Percentiles rank a stretch among this genome's conserved stretches.
These are phyloP conservation scores for Danaus melanippus DNA, from an alignment of 1,140 invertebrate genomes.

Conservation along the genomic window DNA sequence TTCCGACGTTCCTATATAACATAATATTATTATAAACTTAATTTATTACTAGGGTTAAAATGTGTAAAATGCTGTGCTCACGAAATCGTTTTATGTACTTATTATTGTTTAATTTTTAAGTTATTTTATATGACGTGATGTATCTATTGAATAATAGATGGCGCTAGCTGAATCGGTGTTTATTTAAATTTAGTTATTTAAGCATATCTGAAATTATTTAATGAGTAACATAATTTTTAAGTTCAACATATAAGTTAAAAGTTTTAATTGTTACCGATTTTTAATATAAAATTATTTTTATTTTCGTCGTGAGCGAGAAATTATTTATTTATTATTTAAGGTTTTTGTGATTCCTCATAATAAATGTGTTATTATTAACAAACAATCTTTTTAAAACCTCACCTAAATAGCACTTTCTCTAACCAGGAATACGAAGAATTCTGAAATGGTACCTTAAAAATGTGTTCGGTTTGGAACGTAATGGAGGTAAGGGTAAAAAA, in stretches of 20 bases:
- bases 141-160: conserved; percentile 19
- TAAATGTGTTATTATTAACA: conserved; percentile 17
- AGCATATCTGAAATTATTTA: neutral
- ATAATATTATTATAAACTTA: conserved; percentile 11
- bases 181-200: conserved; percentile 2
- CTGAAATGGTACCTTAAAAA: too few species aligned
- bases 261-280: conserved; percentile 7
- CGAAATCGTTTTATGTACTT: conserved; percentile 5
- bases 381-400: too few species aligned
- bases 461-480: too few species aligned
- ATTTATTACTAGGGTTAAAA: conserved; percentile 4
- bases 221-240: neutral
- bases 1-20: conserved; percentile 18
- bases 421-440: too few species aligned
- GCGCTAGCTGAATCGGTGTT: conserved; percentile 7
- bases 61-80: conserved; percentile 7
- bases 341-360: conserved; percentile 21
- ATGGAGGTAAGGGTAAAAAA: too few species aligned
- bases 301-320: neutral
- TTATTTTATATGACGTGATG: neutral
- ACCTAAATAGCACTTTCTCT: too few species aligned
- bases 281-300: conserved; percentile 1
- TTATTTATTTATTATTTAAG: conserved; percentile 7
- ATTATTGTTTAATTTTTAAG: conserved; percentile 6
- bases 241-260: too few species aligned